Base-by-base conservation (phyloP, 1,140 invertebrate genomes). In the Panulirus ornatus region DNA sequence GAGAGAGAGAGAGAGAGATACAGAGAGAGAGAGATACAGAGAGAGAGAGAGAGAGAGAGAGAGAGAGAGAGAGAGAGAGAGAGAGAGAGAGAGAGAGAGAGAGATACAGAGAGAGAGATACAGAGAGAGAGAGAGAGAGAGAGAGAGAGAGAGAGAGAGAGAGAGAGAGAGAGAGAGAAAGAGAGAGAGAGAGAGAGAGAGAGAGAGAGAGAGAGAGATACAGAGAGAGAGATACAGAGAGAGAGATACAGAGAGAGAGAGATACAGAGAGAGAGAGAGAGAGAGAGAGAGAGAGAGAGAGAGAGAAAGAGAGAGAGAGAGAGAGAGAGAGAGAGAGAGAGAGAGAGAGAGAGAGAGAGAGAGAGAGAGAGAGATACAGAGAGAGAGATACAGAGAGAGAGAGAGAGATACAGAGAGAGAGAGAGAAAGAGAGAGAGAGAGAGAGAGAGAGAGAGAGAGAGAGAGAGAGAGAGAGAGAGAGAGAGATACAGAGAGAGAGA, bases 51-150 rank as follows among this genome's bases (percentile, higher is more conserved):
- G 16, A 54, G 51, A 54, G 51, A 54, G 16, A 54, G 51, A 19
- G 9, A 54, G 51, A 54, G 19, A 22, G 16, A 58, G 19, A 58
- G 54, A 19, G 11, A 9, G 54, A 58, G 19, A 22, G 54, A 58
- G 19, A 58, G 54, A 58, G 51, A 58, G 51, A 58, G 51, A 58
- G 51, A 58, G 51, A 58, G 51, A 58, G 51, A 58, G 51, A 58
- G 51, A 58, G 51, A 58, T 14, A 58, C 16, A 58, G 51, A 58
- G 51, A 58, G 51, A 58, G 51, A 58, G 51, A 58, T 14, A 58
- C 16, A 58, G 51, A 58, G 51, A 58, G 51, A 58, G 51, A 58
- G 51, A 58, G 51, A 58, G 51, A 58, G 51, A 58, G 51, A 58
- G 51, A 58, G 51, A 3, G 51, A 58, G 51, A 58, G 51, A 54